A percentile compares a stretch with the other conserved stretches of the same genome.
Conservation (phyloP, 1,140 invertebrate species). For the Orchestia grillus region DNA sequence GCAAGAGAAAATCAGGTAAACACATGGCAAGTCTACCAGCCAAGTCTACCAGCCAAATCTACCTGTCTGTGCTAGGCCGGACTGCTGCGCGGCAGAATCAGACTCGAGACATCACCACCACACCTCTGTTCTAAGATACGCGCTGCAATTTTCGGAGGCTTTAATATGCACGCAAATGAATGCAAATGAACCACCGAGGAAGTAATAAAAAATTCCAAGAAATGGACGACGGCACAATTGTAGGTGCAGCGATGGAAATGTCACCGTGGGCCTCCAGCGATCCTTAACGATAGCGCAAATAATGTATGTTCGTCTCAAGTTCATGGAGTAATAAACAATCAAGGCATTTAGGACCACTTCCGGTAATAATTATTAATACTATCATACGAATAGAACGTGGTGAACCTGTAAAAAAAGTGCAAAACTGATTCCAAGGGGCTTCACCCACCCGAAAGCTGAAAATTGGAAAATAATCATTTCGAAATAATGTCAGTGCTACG, state of each 20-base stretch:
- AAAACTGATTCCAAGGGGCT: not conserved
- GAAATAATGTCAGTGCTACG: no score
- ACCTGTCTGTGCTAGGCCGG: not conserved
- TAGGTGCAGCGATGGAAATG: not conserved
- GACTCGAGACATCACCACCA: not conserved
- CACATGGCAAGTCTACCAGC: no score
- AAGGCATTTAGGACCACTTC: not conserved
- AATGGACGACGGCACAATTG: not conserved
- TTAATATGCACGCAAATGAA: not conserved
- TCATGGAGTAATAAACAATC: not conserved
- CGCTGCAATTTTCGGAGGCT: not conserved
- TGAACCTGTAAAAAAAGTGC: not conserved
- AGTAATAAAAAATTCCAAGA: not conserved
- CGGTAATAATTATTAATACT: not conserved
- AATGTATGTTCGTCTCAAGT: not conserved
- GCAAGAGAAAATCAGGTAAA: no score
- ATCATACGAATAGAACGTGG: not conserved
- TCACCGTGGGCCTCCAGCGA: not conserved
- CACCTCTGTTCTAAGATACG: not conserved
- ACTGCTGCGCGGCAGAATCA: not conserved
- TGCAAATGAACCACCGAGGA: not conserved
- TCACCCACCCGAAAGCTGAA: not conserved
- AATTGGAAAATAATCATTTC: no score
- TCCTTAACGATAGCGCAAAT: not conserved
- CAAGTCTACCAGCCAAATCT: not conserved